Evolutionary conservation across 2,888 invertebrate species (phyloP), one percentile per base, ranked within the genome.

Genomic region (Calameuta idolon): DNA sequence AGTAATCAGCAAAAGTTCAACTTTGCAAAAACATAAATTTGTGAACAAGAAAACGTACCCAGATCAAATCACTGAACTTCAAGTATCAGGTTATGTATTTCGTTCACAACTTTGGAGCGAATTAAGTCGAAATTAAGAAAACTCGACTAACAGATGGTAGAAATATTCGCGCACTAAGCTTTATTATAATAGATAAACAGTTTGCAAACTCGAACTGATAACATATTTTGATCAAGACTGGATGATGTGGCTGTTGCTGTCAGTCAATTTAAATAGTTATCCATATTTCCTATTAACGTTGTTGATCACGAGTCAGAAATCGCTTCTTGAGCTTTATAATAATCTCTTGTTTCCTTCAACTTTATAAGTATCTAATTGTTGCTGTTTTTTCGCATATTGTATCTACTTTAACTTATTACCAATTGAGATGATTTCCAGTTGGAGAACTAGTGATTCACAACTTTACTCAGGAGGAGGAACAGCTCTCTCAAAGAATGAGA

Each of bases 181-280:
- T 74, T 76, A 73, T 75, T 37, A 73, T 37, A 79, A 81, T 75
- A 83, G 77, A 86, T 82, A 83, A 86, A 82, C 75, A 77, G 75
- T 73, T 73, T 69, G 74, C 75, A 82, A 79, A 81, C 78, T 79
- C 69, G 77, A 79, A 82, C 82, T 83, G 83, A 87, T 84, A 81
- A 81, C 80, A 81, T 83, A 82, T 84, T 87, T 85, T 82, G 79
- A 82, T 85, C 85, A 87, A 87, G 87, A 85, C 83, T 85, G 85
- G 83, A 84, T 87, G 87, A 87, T 86, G 87, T 88, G 87, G 86
- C 85, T 83, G 37, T 55, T 55, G 55, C 83, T 83, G 84, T 87
- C 84, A 85, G 79, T 86, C 71, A 71, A 34, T 34, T 71, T 34
- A 23, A 71, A 71, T 71, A 31, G 33, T 31, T 71, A 71, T 71